Base-by-base conservation (phyloP, 2,888 invertebrate species). In the Buathra laborator region DNA sequence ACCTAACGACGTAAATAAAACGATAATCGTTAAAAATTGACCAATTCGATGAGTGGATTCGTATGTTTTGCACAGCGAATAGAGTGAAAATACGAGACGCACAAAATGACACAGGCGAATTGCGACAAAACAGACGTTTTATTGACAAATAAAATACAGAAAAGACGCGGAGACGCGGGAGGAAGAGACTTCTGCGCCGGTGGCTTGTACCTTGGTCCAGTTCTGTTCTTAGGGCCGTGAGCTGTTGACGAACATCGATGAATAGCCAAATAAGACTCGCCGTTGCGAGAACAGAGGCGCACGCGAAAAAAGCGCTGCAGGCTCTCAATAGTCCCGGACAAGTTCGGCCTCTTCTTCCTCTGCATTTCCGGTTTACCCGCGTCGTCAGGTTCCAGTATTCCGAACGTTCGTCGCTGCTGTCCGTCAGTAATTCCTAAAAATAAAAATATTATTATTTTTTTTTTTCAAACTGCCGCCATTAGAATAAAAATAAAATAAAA, bases 231-330 rank as follows among this genome's bases (percentile, higher is more conserved):
- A 96, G 94, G 53, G 95, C 95, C 56, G 95, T 95, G 83, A 96
- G 95, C 92, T 96, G 96, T 89, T 96, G 95, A 89, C 96, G 94
- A 75, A 96, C 96, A 90, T 96, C 96, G 79, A 96, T 95, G 93
- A 96, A 96, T 75, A 96, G 94, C 96, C 96, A 96, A 84, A 96
- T 94, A 83, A 96, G 95, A 46, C 96, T 96, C 51, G 96, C 95
- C 9, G 96, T 96, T 14, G 96, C 96, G 44, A 96, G 95, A 70
- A 96, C 95, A 90, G 96, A 96, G 37, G 96, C 95, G 90, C 96
- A 95, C 78, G 96, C 94, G 16, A 96, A 94, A 67, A 96, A 94
- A 56, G 95, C 95, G 56, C 95, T 95, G 86, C 96, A 96, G 37
- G 96, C 95, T 76, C 95, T 94, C 83, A 96, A 91, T 87, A 95